Conservation (phyloP, 1,140 invertebrate species). For the Anastatus disparis region DNA sequence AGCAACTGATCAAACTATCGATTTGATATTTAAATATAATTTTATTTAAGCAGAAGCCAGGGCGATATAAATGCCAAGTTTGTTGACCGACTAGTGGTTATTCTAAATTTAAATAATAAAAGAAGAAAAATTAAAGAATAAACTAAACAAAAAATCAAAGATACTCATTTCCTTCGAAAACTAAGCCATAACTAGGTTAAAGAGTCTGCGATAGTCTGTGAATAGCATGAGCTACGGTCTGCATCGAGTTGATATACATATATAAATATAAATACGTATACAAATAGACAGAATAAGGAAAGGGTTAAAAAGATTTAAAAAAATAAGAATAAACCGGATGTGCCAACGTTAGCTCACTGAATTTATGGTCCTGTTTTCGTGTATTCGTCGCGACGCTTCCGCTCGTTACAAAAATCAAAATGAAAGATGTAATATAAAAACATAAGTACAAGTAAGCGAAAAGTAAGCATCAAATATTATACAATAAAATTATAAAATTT, state of each 20-base stretch:
- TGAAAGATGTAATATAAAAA: too few species aligned
- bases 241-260: too few species aligned
- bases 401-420: too few species aligned
- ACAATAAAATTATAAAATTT: too few species aligned
- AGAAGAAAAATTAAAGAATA: too few species aligned
- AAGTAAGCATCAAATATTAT: too few species aligned
- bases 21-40: background rate
- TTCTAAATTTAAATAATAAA: too few species aligned
- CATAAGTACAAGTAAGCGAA: too few species aligned
- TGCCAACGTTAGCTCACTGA: constrained; percentile 22
- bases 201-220: background rate
- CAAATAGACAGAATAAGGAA: background rate
- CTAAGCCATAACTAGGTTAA: background rate
- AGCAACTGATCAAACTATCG: too few species aligned
- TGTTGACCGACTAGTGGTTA: too few species aligned
- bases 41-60: constrained; percentile 12
- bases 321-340: constrained; percentile 40
- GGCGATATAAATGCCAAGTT: background rate
- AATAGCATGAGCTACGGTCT: background rate
- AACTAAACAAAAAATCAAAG: background rate
- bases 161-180: background rate
- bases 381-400: constrained; percentile 41
- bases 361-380: constrained; percentile 43
- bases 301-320: constrained; percentile 28
- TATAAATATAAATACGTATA: too few species aligned